Evolutionary conservation across 2,888 invertebrate genomes (phyloP).

Genomic region (Fragum whitleyi): DNA sequence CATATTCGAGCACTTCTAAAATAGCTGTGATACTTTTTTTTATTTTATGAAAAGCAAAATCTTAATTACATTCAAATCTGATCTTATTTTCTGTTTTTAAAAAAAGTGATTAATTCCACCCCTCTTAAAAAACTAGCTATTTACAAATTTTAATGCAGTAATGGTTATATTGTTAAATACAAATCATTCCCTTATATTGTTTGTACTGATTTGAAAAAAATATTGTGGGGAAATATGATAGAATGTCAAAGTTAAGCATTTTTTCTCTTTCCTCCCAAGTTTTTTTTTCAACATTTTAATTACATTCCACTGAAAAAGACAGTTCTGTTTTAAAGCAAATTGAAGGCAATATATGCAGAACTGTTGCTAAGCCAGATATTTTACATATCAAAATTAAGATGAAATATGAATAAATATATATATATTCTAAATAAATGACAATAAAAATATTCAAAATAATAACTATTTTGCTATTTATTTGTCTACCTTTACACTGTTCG

Average conservation of each 20-base stretch:
- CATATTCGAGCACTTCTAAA: not conserved
- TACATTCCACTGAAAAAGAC: not conserved
- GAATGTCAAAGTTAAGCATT: not conserved
- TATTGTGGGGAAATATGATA: too few species aligned
- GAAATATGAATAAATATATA: constrained; percentile 24
- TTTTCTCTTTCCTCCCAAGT: not conserved
- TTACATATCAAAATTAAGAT: constrained; percentile 54
- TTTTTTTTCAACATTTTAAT: too few species aligned
- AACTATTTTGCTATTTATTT: not conserved
- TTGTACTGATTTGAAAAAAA: not conserved
- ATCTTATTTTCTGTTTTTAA: too few species aligned
- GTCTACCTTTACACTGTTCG: not conserved
- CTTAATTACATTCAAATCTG: not conserved
- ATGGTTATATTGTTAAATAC: not conserved
- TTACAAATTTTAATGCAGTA: not conserved
- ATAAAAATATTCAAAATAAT: not conserved
- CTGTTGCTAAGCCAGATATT: constrained; percentile 57
- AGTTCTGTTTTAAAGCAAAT: not conserved
- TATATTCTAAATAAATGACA: constrained; percentile 26
- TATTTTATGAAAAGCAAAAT: not conserved
- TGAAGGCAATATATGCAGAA: not conserved
- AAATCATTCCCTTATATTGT: not conserved
- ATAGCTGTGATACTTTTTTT: not conserved
- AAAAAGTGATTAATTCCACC: too few species aligned
- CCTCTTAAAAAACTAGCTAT: too few species aligned